phyloP scores from a whole-genome alignment of 2,797 vertebrate genomes.

The Margarornis squamiger region DNA sequence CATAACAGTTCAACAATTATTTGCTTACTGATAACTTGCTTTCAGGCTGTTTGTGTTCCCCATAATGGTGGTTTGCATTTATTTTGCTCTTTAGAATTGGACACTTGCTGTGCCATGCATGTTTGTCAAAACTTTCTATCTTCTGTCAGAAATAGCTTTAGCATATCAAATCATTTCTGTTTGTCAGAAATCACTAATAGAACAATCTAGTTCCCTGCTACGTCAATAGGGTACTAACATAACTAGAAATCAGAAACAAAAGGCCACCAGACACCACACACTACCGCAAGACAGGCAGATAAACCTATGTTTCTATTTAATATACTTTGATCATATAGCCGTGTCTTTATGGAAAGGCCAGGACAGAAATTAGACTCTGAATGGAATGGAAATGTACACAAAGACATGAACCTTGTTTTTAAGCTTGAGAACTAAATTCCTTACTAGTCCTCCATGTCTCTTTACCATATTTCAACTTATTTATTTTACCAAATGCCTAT shows the following conservation, averaged over 20 bases:
- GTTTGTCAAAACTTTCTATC: conserved; percentile 86
- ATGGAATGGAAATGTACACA: background rate
- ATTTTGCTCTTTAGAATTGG: conserved; percentile 96
- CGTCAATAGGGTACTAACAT: conserved; percentile 63
- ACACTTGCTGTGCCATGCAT: conserved; percentile 86
- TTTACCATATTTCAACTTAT: background rate
- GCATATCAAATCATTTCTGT: conserved; percentile 77
- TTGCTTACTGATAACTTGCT: conserved; percentile 94
- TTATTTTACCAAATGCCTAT: background rate
- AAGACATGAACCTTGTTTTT: background rate
- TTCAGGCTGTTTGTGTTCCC: conserved; percentile 91
- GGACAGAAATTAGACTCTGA: background rate
- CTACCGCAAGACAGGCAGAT: background rate
- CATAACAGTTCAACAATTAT: conserved; percentile 95
- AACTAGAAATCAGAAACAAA: conserved; percentile 56
- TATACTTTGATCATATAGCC: background rate
- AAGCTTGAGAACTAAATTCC: background rate
- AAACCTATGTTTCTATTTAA: background rate
- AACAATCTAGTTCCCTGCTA: conserved; percentile 64
- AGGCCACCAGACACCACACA: conserved; percentile 21
- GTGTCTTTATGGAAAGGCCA: background rate
- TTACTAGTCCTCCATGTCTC: background rate
- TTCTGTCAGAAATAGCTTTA: conserved; percentile 86
- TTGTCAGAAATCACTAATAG: conserved; percentile 69
- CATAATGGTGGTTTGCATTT: conserved; percentile 92